Percentiles rank a stretch among this genome's conserved stretches.
Conservation (phyloP, 1,140 invertebrate species). For the Charaxes varanes region DNA sequence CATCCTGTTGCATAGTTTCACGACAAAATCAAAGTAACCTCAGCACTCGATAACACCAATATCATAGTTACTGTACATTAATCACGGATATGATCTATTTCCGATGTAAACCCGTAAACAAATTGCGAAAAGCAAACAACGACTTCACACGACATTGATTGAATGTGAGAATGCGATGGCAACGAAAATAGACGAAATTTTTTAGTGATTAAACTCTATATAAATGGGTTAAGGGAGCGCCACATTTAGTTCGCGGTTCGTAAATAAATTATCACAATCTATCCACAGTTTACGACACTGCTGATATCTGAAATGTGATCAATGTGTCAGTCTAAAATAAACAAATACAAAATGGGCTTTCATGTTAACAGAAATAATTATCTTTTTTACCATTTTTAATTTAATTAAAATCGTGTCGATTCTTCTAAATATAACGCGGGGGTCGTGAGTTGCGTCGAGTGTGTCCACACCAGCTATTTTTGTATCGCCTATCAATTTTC, state of each 20-base stretch:
- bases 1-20: constrained; percentile 1
- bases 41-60: background rate
- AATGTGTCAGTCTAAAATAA: too few species aligned
- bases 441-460: constrained; percentile 10
- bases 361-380: too few species aligned
- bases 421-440: too few species aligned
- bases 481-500: constrained; percentile 13
- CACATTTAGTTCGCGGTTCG: too few species aligned
- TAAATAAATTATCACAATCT: too few species aligned
- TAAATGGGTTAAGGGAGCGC: constrained; percentile 3
- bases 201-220: constrained; percentile 13
- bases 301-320: too few species aligned
- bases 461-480: background rate
- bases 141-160: constrained; percentile 2
- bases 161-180: constrained; percentile 8
- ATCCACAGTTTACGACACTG: too few species aligned
- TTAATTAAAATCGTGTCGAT: too few species aligned
- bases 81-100: constrained; percentile 2
- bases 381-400: too few species aligned
- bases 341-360: too few species aligned
- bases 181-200: constrained; percentile 12
- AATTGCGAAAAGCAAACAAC: constrained; percentile 1
- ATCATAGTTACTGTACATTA: background rate
- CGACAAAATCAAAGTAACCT: background rate
- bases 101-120: background rate